Evolutionary conservation across 2,797 vertebrate species (phyloP).

Genomic region (Hypotaenidia philippensis): DNA sequence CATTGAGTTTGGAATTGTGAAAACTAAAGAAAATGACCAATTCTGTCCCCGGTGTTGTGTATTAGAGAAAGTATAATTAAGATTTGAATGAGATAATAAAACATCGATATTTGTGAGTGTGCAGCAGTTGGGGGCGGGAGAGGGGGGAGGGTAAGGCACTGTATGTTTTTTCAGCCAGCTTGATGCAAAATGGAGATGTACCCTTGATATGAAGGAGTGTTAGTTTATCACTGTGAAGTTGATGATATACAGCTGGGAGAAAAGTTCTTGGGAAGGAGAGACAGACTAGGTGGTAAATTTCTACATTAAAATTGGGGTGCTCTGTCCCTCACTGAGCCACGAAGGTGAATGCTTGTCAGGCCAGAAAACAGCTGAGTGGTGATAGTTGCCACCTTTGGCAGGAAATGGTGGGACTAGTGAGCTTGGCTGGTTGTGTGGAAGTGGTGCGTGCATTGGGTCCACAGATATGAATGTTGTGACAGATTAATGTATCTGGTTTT

Average conservation of each 20-base stretch:
- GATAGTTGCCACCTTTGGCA: not conserved
- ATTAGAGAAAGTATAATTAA: not conserved
- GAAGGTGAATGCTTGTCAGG: not conserved
- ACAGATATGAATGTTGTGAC: not conserved
- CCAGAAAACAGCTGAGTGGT: not conserved
- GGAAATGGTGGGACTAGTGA: not conserved
- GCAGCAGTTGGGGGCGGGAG: too few species aligned
- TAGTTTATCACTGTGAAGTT: not conserved
- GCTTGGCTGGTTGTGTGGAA: not conserved
- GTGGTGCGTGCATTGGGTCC: not conserved
- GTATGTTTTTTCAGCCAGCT: not conserved
- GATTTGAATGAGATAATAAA: not conserved
- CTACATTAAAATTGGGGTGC: not conserved
- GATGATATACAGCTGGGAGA: not conserved
- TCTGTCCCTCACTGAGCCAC: not conserved
- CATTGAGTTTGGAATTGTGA: not conserved
- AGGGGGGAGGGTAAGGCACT: not conserved
- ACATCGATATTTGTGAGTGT: not conserved
- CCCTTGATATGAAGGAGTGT: not conserved
- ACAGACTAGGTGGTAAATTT: not conserved
- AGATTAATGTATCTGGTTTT: not conserved
- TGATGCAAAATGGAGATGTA: not conserved
- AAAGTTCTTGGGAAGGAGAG: not conserved
- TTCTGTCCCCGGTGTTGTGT: not conserved
- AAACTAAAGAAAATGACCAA: not conserved